Evolutionary conservation across 2,113 vertebrate genomes (phyloP).

Genomic region (Electrona antarctica): DNA sequence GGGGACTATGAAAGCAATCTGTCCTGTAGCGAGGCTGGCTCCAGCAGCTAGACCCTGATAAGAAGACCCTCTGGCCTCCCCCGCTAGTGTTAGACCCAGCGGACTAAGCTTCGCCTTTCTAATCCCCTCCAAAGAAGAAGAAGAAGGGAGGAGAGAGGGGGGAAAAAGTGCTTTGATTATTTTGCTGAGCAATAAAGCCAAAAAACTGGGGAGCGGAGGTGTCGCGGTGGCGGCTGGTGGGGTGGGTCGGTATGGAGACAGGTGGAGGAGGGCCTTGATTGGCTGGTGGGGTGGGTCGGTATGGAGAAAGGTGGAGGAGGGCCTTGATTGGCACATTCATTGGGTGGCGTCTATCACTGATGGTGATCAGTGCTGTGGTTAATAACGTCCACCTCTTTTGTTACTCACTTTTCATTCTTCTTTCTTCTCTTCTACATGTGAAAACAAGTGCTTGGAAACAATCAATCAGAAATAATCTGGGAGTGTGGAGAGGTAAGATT

Average conservation of each 20-base stretch:
- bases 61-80: slow-evolving; percentile 93
- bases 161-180: slow-evolving; percentile 92
- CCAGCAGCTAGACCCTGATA: slow-evolving; percentile 95
- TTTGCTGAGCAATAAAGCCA: slow-evolving; percentile 90
- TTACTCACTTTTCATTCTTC: slow-evolving; percentile 20
- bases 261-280: slow-evolving; percentile 45
- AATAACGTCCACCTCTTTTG: slow-evolving; percentile 45
- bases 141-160: slow-evolving; percentile 76
- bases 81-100: slow-evolving; percentile 92
- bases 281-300: slow-evolving; percentile 37
- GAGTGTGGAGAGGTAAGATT: slow-evolving; percentile 13
- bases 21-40: slow-evolving; percentile 91
- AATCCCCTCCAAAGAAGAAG: slow-evolving; percentile 81
- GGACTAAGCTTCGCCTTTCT: slow-evolving; percentile 90
- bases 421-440: slow-evolving; percentile 34
- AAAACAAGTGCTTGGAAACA: slow-evolving; percentile 36
- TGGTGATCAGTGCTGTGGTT: slow-evolving; percentile 34
- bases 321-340: slow-evolving; percentile 49
- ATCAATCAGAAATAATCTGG: slow-evolving; percentile 35
- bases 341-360: slow-evolving; percentile 44
- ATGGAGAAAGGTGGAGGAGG: slow-evolving; percentile 25
- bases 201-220: slow-evolving; percentile 39
- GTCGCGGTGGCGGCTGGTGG: slow-evolving; percentile 17
- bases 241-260: slow-evolving; percentile 26
- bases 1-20: slow-evolving; percentile 97